These are phyloP conservation scores for Malaclemys terrapin DNA, from an alignment of 2,113 vertebrate genomes.

Conservation along the genomic window DNA sequence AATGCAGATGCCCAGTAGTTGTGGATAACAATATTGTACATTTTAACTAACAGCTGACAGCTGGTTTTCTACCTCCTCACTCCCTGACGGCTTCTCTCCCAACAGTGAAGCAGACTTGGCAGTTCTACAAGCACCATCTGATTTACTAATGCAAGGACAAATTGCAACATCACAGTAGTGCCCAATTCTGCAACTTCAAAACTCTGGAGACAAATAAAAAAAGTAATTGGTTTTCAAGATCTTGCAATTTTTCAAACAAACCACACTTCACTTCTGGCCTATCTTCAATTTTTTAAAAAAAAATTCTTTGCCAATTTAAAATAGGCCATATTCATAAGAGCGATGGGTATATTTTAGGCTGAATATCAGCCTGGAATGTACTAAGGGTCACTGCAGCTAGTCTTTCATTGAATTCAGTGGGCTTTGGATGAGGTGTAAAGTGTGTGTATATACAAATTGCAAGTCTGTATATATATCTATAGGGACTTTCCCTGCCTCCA, in stretches of 20 bases:
- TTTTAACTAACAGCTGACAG: background rate
- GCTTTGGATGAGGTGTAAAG: background rate
- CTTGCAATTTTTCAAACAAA: background rate
- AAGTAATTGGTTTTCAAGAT: background rate
- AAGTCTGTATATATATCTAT: no score
- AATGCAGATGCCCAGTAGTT: background rate
- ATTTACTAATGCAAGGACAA: background rate
- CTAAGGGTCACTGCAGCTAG: background rate
- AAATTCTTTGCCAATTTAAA: background rate
- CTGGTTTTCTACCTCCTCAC: background rate
- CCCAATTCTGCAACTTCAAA: background rate
- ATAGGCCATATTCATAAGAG: background rate
- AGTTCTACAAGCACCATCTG: rapidly evolving
- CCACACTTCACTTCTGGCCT: background rate
- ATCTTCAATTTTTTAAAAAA: background rate
- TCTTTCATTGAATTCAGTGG: background rate
- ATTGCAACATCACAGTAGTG: rapidly evolving
- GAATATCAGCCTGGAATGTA: background rate
- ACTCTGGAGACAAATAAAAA: background rate
- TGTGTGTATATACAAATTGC: no score
- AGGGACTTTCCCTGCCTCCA: background rate
- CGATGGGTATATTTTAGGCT: background rate
- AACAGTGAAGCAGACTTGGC: rapidly evolving
- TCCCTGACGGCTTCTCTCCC: background rate
- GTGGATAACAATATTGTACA: background rate